A percentile compares a stretch with the other conserved stretches of the same genome.
phyloP scores from a whole-genome alignment of 1,140 invertebrate genomes.

The Euura lappo region DNA sequence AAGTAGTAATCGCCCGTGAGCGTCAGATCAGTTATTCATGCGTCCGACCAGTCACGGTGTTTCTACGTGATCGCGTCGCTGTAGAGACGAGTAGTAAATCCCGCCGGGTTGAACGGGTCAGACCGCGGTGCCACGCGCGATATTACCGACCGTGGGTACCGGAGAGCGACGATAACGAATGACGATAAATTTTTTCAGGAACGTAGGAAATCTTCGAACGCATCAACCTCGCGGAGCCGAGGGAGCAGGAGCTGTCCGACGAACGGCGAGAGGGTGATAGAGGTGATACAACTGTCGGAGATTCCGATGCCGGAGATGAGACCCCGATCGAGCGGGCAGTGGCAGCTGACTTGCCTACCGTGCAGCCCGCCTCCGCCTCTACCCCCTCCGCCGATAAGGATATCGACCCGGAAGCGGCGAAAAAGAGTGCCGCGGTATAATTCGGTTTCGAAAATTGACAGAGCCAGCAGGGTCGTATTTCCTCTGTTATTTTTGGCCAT shows the following conservation, averaged over 20 bases:
- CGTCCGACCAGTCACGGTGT: too few relatives aligned
- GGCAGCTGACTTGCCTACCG: slow-evolving; percentile 47
- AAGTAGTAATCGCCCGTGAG: too few relatives aligned
- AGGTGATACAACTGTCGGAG: slow-evolving; percentile 62
- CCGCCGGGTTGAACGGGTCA: too few relatives aligned
- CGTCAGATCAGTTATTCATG: too few relatives aligned
- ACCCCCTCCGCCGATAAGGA: slow-evolving; percentile 43
- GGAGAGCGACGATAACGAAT: too few relatives aligned
- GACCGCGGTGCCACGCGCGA: too few relatives aligned
- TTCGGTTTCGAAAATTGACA: slow-evolving; percentile 82
- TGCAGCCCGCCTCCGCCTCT: slow-evolving; percentile 38
- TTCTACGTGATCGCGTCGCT: too few relatives aligned
- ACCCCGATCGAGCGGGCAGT: slow-evolving; percentile 30
- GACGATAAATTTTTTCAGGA: slow-evolving; percentile 16
- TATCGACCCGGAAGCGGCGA: slow-evolving; percentile 55
- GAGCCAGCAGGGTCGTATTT: slow-evolving; percentile 76
- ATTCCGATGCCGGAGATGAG: slow-evolving; percentile 36
- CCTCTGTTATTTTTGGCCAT: slow-evolving; percentile 78
- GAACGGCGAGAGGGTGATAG: slow-evolving; percentile 43
- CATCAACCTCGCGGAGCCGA: slow-evolving; percentile 25
- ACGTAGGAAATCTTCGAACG: slow-evolving; percentile 32
- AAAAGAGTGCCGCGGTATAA: slow-evolving; percentile 72
- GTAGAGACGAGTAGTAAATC: too few relatives aligned
- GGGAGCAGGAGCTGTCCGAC: slow-evolving; percentile 32
- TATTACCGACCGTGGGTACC: too few relatives aligned